Base-by-base conservation (phyloP, 2,113 vertebrate species). In the Syrmaticus mikado region DNA sequence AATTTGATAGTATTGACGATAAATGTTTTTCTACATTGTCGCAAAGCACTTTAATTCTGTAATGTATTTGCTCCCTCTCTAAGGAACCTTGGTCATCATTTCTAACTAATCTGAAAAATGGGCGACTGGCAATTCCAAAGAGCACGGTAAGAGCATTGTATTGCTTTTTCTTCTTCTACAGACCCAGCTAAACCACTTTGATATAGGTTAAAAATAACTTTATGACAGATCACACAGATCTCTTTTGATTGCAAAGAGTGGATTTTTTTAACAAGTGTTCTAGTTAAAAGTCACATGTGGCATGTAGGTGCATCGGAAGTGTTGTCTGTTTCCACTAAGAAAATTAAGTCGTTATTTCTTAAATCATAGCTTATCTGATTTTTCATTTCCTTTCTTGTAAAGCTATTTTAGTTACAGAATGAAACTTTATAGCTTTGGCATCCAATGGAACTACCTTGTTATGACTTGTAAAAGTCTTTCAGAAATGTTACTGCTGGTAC, bases 61-160 rank as follows among this genome's bases (percentile, higher is more conserved):
- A 46, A 83, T 46, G 30, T 84, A 11, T 85, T 94, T 80, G 74
- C 16, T 90, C 84, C 11, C 5, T 77, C 80, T 38, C 58, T 10
- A 67, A 99, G 99, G 99, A 98, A 40, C 98, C 98, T 10, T 97
- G 96, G 97, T 97, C 98, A 25, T 99, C 99, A 32, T 99, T 99
- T 98, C 74, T 96, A 38, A 81, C 94, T 13, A 96, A 97, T 65
- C 95, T 93, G 55, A 98, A 79, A 92, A 94, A 74, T 34, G 92
- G 74, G 6, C 30, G 32, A 45, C 38, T 38, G 27, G n/a, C 66
- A 0, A 17, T 88, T 46, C n/a, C 78, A 24, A 98, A 95, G 86
- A 58, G 76, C 65, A 72, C 0, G 94, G 99, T 99, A 97, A 98
- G 98, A 66, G 40, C 10, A 6, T 36, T 57, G 11, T 32, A 5